phyloP scores from a whole-genome alignment of 2,888 invertebrate species.

The Tineola bisselliella region DNA sequence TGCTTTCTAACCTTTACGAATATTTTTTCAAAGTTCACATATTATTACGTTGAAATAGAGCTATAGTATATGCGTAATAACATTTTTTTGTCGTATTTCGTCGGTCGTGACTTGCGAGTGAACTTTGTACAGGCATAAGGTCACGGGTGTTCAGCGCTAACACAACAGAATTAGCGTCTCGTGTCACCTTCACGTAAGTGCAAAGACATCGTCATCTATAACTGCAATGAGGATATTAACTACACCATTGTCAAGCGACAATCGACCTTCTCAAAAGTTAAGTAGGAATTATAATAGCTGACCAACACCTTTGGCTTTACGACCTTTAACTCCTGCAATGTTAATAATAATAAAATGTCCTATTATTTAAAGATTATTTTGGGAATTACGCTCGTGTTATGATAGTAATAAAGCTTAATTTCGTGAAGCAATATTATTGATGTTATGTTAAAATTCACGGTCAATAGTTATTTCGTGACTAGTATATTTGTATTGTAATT shows the following conservation, averaged over 20 bases:
- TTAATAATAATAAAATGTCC: slow-evolving; percentile 18
- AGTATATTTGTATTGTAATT: slow-evolving; percentile 63
- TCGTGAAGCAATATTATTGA: background rate
- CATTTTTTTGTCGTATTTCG: too few species aligned
- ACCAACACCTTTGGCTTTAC: slow-evolving; percentile 18
- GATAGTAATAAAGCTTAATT: slow-evolving; percentile 15
- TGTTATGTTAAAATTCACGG: background rate
- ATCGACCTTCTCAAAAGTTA: slow-evolving; percentile 27
- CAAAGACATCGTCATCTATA: slow-evolving; percentile 40
- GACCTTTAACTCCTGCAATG: slow-evolving; percentile 24
- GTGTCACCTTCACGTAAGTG: slow-evolving; percentile 63
- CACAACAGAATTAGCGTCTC: slow-evolving; percentile 61
- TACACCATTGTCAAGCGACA: slow-evolving; percentile 20
- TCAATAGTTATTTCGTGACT: slow-evolving; percentile 41
- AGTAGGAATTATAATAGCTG: slow-evolving; percentile 28
- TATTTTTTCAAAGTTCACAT: too few species aligned
- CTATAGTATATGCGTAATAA: too few species aligned
- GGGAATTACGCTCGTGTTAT: slow-evolving; percentile 15
- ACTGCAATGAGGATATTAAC: slow-evolving; percentile 9
- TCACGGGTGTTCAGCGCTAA: slow-evolving; percentile 61
- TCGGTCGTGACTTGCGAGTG: slow-evolving; percentile 25
- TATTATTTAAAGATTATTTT: slow-evolving; percentile 15
- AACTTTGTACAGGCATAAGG: slow-evolving; percentile 61
- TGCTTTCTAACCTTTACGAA: too few species aligned
- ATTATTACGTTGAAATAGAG: too few species aligned